Evolutionary conservation across 2,888 invertebrate species (phyloP).

Genomic region (Silvanus unidentatus): DNA sequence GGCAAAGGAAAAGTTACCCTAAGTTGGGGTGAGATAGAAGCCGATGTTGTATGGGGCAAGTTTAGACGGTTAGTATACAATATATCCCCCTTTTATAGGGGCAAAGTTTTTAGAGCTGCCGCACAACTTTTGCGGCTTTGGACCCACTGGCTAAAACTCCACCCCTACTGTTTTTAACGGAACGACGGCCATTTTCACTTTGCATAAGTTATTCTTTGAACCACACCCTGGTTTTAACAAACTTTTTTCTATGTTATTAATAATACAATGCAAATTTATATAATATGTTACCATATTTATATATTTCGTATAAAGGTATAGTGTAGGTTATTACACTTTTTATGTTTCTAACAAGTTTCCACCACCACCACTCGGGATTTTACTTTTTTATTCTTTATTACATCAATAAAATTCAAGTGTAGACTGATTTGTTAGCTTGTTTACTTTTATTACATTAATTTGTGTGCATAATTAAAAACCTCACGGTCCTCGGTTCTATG

Average conservation of each 20-base stretch:
- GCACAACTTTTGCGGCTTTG: constrained; percentile 47
- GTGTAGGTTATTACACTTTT: no score
- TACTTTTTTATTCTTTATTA: no score
- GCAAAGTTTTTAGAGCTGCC: constrained; percentile 46
- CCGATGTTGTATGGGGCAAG: constrained; percentile 33
- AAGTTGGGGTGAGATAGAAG: constrained; percentile 35
- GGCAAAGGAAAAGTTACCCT: constrained; percentile 35
- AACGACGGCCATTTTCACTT: constrained; percentile 47
- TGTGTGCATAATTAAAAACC: no score
- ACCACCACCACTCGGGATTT: no score
- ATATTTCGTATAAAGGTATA: no score
- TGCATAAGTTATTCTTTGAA: constrained; percentile 45
- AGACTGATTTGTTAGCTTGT: no score
- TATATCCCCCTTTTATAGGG: constrained; percentile 28
- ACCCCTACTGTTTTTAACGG: constrained; percentile 44
- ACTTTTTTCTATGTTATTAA: constrained; percentile 14
- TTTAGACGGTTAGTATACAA: constrained; percentile 6
- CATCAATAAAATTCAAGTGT: no score
- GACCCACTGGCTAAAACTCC: constrained; percentile 41
- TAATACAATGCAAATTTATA: no score
- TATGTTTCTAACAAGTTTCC: no score
- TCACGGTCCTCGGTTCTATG: no score
- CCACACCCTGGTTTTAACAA: constrained; percentile 36
- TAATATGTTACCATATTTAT: no score
- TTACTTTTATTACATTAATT: no score